These are phyloP conservation scores for Netelia fuscicornis DNA, from an alignment of 2,888 invertebrate species.

Conservation along the genomic window DNA sequence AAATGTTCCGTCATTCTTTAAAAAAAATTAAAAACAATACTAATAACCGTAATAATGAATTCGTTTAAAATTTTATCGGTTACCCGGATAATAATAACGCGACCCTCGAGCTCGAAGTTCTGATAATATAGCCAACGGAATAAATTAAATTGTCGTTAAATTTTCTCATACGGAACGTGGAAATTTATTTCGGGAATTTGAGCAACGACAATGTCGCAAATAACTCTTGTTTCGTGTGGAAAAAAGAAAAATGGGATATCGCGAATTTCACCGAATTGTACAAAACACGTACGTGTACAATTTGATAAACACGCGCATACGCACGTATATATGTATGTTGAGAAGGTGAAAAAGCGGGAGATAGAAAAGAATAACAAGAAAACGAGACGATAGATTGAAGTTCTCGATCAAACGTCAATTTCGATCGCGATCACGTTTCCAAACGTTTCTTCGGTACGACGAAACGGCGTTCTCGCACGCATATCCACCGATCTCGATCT, in stretches of 20 bases:
- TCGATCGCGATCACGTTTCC: conserved; percentile 35
- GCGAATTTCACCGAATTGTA: not conserved
- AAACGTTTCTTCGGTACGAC: conserved; percentile 23
- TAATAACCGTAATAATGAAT: too few species aligned
- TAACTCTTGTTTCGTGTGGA: too few species aligned
- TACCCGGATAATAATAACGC: too few species aligned
- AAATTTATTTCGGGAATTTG: not conserved
- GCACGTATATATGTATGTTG: not conserved
- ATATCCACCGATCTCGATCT: conserved; percentile 13
- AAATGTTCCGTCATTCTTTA: not conserved
- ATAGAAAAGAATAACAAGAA: conserved; percentile 1
- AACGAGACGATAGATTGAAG: conserved; percentile 49
- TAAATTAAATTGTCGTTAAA: not conserved
- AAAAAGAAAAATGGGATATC: not conserved
- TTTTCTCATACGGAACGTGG: not conserved
- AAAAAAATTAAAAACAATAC: too few species aligned
- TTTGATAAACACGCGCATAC: too few species aligned
- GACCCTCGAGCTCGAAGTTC: not conserved
- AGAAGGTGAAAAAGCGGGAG: not conserved
- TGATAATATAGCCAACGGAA: not conserved
- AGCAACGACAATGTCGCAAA: not conserved
- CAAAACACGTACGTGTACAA: not conserved
- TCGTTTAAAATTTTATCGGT: too few species aligned
- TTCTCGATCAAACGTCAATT: conserved; percentile 62
- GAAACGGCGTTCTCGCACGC: conserved; percentile 40